Conservation (phyloP, 2,888 invertebrate species). For the Hirtodrosophila cameraria region DNA sequence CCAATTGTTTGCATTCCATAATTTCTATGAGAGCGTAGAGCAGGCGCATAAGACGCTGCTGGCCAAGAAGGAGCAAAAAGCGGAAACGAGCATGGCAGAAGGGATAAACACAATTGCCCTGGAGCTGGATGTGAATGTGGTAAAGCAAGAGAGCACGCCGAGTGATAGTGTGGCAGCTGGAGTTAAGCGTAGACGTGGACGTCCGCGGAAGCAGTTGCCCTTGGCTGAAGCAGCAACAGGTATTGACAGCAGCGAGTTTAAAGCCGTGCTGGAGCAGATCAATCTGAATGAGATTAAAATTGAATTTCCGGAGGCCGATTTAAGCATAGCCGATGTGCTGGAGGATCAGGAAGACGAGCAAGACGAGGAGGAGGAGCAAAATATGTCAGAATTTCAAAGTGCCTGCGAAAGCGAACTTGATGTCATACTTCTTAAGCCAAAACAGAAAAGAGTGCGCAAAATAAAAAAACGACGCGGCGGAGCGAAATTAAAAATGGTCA, state of each 20-base stretch:
- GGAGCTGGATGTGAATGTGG: constrained; percentile 6
- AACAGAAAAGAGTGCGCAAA: constrained; percentile 12
- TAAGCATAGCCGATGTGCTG: constrained; percentile 60
- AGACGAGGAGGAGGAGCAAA: constrained; percentile 58
- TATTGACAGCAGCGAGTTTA: constrained; percentile 46
- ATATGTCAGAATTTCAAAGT: constrained; percentile 35
- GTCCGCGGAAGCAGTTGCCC: constrained; percentile 45
- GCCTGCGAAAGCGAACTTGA: constrained; percentile 23
- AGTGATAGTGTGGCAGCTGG: constrained; percentile 55
- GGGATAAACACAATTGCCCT: neutral
- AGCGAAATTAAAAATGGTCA: constrained; percentile 14
- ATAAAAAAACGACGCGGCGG: constrained; percentile 17
- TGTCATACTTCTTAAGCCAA: neutral
- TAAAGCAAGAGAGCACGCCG: constrained; percentile 37
- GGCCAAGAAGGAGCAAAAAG: neutral
- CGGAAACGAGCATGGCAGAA: neutral
- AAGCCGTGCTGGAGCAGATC: constrained; percentile 61
- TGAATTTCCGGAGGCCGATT: constrained; percentile 62
- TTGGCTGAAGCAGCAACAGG: constrained; percentile 14
- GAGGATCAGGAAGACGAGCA: constrained; percentile 67
- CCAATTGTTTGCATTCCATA: constrained; percentile 71
- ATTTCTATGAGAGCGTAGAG: constrained; percentile 72
- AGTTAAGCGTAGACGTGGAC: constrained; percentile 69
- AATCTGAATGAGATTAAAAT: constrained; percentile 65
- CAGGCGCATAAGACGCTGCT: constrained; percentile 52